Conservation (phyloP, 2,113 vertebrate genomes). For the Orycteropus afer region DNA sequence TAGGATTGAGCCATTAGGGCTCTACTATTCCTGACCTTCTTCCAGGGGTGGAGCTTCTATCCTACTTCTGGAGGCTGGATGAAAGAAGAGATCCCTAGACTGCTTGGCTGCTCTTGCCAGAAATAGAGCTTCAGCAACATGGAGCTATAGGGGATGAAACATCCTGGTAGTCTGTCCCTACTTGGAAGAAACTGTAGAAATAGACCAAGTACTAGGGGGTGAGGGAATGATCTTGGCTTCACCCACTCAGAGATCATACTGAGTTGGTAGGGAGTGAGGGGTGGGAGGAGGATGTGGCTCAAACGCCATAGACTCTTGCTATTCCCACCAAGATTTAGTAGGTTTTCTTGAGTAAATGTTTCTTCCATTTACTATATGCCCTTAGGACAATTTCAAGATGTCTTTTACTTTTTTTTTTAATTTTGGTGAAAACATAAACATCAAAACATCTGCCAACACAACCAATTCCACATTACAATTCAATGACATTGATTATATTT, state of each 20-base stretch:
- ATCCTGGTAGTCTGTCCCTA: background rate
- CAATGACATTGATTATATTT: background rate
- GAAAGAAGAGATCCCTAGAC: background rate
- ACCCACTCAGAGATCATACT: background rate
- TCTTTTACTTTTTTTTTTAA: background rate
- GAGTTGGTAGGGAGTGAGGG: background rate
- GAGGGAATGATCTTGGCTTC: background rate
- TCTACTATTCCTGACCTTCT: background rate
- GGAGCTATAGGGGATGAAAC: background rate
- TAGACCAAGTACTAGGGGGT: background rate
- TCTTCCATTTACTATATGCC: background rate
- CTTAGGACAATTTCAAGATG: slow-evolving; percentile 33
- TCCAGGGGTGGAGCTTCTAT: background rate
- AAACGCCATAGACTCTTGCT: slow-evolving; percentile 6
- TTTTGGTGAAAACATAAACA: background rate
- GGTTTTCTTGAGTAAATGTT: slow-evolving; percentile 42
- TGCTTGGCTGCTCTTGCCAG: background rate
- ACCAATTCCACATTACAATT: background rate
- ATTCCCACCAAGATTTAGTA: too few species aligned
- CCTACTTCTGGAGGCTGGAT: background rate
- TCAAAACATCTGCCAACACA: background rate
- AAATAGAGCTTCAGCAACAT: background rate
- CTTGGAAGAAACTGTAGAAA: background rate
- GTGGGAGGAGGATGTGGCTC: background rate
- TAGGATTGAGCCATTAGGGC: background rate